Evolutionary conservation across 2,888 invertebrate genomes (phyloP).

Genomic region (Lasioglossum malachurum): DNA sequence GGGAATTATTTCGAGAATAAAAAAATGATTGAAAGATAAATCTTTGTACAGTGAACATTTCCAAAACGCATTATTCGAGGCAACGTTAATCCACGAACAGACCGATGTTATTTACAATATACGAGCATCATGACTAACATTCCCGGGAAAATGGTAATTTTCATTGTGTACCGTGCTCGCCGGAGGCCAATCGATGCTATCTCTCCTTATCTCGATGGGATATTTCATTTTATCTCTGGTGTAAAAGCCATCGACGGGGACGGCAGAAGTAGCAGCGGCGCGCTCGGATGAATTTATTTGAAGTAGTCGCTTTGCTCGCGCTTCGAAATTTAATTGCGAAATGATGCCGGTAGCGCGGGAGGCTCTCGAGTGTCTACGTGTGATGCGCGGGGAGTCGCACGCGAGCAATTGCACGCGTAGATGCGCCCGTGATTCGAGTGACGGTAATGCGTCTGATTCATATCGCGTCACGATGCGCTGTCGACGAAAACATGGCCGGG

Average conservation of each 20-base stretch:
- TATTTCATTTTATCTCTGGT: not conserved
- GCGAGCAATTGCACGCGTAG: not conserved
- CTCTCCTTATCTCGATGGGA: not conserved
- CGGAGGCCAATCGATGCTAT: not conserved
- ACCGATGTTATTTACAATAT: not conserved
- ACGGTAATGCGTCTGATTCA: conserved; percentile 58
- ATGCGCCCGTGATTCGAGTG: conserved; percentile 52
- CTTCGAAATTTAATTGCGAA: conserved; percentile 21
- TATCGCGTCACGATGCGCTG: conserved; percentile 31
- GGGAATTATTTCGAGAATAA: not conserved
- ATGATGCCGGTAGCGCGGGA: not conserved
- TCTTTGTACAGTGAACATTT: not conserved
- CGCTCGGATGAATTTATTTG: not conserved
- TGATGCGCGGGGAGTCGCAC: not conserved
- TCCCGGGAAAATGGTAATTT: conserved; percentile 3
- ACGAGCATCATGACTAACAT: not conserved
- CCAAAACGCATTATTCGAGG: not conserved
- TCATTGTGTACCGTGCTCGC: not conserved
- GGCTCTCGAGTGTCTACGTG: not conserved
- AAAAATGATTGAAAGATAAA: not conserved
- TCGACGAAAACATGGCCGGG: conserved; percentile 38
- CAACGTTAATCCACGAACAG: not conserved
- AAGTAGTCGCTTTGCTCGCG: not conserved
- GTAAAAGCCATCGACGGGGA: not conserved
- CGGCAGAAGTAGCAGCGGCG: not conserved